Evolutionary conservation across 1,140 invertebrate genomes (phyloP).

Genomic region (Drosophila simulans): DNA sequence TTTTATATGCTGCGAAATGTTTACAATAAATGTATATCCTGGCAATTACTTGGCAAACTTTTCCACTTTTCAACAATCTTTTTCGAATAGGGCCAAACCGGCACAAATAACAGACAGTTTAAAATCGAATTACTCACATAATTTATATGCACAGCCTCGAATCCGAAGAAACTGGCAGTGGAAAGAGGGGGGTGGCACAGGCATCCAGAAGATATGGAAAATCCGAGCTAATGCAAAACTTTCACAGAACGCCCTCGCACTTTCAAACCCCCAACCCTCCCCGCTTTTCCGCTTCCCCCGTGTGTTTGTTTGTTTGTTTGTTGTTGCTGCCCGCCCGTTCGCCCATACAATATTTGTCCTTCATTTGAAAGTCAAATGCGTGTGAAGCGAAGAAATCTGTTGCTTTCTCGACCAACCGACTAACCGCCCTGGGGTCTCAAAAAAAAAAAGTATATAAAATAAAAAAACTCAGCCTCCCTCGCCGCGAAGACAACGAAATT

Average conservation of each 20-base stretch:
- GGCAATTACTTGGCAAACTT: slow-evolving; percentile 41
- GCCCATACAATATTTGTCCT: slow-evolving; percentile 78
- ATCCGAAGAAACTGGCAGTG: slow-evolving; percentile 47
- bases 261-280: slow-evolving; percentile 12
- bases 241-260: slow-evolving; percentile 69
- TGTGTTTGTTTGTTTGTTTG: slow-evolving; percentile 55
- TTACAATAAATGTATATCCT: slow-evolving; percentile 20
- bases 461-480: slow-evolving; percentile 6
- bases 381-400: slow-evolving; percentile 80
- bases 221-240: slow-evolving; percentile 70
- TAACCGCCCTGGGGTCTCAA: slow-evolving; percentile 45
- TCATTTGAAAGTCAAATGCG: slow-evolving; percentile 83
- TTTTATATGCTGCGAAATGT: slow-evolving; percentile 17
- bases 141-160: slow-evolving; percentile 75
- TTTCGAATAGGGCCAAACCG: slow-evolving; percentile 24
- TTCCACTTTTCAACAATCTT: slow-evolving; percentile 50
- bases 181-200: slow-evolving; percentile 11
- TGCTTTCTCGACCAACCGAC: slow-evolving; percentile 49
- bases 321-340: slow-evolving; percentile 58
- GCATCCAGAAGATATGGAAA: slow-evolving; percentile 21
- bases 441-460: slow-evolving; percentile 19
- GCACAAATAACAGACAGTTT: slow-evolving; percentile 71
- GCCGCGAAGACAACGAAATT: slow-evolving; percentile 54
- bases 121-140: slow-evolving; percentile 81
- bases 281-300: slow-evolving; percentile 46